phyloP scores from a whole-genome alignment of 2,888 invertebrate genomes.

The Drosophila basisetae region DNA sequence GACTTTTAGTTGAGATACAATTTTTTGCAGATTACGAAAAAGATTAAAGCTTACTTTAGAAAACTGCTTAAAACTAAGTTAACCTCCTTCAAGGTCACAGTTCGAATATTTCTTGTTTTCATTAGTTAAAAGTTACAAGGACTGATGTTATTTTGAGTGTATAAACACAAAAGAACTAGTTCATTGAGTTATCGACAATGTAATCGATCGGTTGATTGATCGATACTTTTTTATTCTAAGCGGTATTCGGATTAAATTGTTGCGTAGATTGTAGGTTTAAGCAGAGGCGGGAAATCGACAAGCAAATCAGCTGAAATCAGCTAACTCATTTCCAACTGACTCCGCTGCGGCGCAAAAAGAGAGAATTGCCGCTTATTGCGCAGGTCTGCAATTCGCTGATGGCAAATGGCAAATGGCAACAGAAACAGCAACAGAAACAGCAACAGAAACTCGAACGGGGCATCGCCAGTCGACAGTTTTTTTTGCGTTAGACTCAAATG shows the following conservation, averaged over 20 bases:
- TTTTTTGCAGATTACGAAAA: neutral
- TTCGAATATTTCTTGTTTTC: neutral
- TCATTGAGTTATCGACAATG: neutral
- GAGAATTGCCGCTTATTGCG: constrained; percentile 30
- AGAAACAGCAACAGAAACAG: constrained; percentile 16
- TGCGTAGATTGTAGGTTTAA: neutral
- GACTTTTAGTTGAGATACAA: neutral
- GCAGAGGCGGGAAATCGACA: constrained; percentile 12
- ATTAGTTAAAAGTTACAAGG: neutral
- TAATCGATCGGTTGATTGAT: neutral
- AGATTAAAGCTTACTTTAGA: neutral
- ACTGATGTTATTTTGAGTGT: neutral
- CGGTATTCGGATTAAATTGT: neutral
- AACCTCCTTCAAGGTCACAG: constrained; percentile 9
- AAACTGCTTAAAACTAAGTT: neutral
- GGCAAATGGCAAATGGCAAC: constrained; percentile 24
- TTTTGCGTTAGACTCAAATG: constrained; percentile 61
- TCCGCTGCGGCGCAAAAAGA: constrained; percentile 23
- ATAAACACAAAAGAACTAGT: neutral
- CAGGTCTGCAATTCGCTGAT: constrained; percentile 38
- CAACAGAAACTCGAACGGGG: constrained; percentile 17
- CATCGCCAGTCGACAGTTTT: constrained; percentile 34
- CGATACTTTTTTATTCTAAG: neutral
- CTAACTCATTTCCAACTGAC: constrained; percentile 2
- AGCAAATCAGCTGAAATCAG: constrained; percentile 13